Conservation (phyloP, 2,113 vertebrate species). For the Eolophus roseicapilla region DNA sequence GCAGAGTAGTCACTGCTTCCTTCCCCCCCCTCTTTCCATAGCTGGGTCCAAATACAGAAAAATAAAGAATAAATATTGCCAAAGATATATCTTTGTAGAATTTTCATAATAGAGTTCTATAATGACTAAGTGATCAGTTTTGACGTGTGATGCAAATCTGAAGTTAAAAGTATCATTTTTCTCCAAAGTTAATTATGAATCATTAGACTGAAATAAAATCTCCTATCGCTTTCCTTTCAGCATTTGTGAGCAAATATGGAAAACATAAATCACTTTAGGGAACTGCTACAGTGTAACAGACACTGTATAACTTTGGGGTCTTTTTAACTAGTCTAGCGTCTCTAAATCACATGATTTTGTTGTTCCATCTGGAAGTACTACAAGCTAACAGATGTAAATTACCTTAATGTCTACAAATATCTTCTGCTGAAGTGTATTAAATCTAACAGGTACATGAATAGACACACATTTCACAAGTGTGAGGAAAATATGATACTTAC, state of each 20-base stretch:
- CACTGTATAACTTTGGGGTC: not conserved
- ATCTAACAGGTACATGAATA: not conserved
- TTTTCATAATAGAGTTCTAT: not conserved
- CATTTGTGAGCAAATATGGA: not conserved
- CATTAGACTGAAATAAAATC: constrained; percentile 40
- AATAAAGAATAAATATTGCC: fast-evolving
- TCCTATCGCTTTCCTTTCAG: not conserved
- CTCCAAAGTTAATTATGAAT: constrained; percentile 34
- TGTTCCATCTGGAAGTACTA: not conserved
- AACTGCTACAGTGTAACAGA: not conserved
- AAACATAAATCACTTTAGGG: not conserved
- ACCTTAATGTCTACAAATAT: not conserved
- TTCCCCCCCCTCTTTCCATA: not conserved
- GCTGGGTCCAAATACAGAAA: not conserved
- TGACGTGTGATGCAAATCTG: not conserved
- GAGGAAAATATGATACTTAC: not conserved
- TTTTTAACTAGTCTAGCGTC: not conserved
- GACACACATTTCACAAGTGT: not conserved
- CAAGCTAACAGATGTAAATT: not conserved
- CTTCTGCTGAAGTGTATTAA: not conserved
- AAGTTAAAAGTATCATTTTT: not conserved
- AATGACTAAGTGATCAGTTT: not conserved
- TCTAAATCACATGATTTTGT: not conserved
- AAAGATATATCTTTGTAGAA: not conserved
- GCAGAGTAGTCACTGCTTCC: not conserved